Evolutionary conservation across 2,797 vertebrate genomes (phyloP).

Genomic region (Caiman crocodilus): DNA sequence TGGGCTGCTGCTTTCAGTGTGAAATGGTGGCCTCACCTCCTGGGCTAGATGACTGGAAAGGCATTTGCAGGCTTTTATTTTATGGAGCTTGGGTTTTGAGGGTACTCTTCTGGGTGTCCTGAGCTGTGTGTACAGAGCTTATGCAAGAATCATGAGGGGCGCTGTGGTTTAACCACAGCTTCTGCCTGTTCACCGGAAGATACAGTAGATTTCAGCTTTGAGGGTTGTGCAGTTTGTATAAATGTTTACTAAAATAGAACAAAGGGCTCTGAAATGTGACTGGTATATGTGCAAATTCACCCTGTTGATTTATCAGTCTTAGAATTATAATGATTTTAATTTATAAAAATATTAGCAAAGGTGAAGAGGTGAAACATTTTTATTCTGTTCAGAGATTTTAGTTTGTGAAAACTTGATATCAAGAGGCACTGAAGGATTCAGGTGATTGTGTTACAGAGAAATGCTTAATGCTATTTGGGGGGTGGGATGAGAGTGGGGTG

Average conservation of each 20-base stretch:
- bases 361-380: background rate
- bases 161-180: constrained; percentile 27
- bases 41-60: background rate
- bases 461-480: background rate
- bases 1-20: background rate
- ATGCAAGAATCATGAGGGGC: constrained; percentile 14
- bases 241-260: background rate
- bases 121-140: background rate
- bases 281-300: background rate
- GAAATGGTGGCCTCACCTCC: background rate
- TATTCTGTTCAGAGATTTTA: background rate
- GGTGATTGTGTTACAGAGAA: background rate
- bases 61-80: background rate
- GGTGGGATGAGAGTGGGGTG: background rate
- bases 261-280: constrained; percentile 3
- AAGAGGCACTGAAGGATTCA: background rate
- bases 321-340: background rate
- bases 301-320: background rate
- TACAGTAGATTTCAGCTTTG: background rate
- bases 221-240: background rate
- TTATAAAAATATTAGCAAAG: background rate
- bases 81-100: background rate
- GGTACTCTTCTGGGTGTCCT: background rate
- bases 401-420: background rate
- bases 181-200: constrained; percentile 3